Percentiles rank a stretch among this genome's conserved stretches.
Conservation (phyloP, 2,113 vertebrate genomes). For the Cinclus mexicanus region DNA sequence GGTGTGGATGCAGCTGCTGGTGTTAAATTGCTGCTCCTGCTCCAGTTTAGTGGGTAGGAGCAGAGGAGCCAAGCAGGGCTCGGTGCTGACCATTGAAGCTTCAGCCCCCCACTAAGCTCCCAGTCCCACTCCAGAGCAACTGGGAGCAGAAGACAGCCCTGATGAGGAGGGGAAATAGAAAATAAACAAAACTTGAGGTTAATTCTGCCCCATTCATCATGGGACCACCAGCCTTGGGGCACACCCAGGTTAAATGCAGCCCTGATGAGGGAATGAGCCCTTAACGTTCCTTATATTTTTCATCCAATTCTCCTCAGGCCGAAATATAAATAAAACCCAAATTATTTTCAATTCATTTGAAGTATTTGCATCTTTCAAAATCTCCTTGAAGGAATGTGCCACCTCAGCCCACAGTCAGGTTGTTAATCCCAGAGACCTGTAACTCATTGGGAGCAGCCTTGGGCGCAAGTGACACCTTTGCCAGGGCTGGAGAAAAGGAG, state of each 20-base stretch:
- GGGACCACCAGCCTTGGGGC: fast-evolving
- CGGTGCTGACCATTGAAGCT: fast-evolving
- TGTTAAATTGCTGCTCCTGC: not conserved
- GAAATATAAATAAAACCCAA: not conserved
- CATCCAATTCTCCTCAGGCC: not conserved
- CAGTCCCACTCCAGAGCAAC: not conserved
- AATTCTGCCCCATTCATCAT: not conserved
- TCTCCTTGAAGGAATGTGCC: slow-evolving; percentile 25
- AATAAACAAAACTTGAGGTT: not conserved
- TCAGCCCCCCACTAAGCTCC: not conserved
- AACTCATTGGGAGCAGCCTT: not conserved
- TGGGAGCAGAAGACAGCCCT: not conserved
- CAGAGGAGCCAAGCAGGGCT: not conserved
- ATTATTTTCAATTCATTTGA: not conserved
- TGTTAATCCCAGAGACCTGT: not conserved
- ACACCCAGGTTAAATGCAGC: fast-evolving
- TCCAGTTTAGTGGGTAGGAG: fast-evolving
- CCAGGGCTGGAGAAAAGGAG: not conserved
- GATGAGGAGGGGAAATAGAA: not conserved
- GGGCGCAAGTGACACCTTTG: not conserved
- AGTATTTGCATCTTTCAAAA: slow-evolving; percentile 10
- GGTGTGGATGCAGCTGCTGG: not conserved
- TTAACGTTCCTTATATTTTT: not conserved
- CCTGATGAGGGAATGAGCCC: not conserved
- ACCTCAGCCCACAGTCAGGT: not conserved